Evolutionary conservation across 2,888 invertebrate genomes (phyloP).

Genomic region (Leptinotarsa peninsularis): DNA sequence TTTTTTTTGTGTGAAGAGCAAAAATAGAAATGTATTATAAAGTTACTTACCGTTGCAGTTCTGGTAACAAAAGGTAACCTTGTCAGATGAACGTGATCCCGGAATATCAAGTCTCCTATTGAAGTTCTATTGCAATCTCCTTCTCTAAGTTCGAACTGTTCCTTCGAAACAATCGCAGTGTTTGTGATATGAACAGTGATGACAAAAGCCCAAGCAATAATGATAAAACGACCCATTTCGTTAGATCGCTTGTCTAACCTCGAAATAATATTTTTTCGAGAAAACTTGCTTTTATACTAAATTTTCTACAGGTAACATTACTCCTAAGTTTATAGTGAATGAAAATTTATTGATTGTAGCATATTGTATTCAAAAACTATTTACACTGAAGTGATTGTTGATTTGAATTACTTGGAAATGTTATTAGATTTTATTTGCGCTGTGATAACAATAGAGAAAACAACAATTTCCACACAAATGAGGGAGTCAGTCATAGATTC

Average conservation of each 20-base stretch:
- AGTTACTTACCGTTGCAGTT: slow-evolving; percentile 30
- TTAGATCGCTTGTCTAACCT: background rate
- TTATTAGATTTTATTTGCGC: no score
- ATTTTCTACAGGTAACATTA: background rate
- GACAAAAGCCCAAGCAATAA: background rate
- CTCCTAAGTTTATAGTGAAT: background rate
- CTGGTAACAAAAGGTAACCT: slow-evolving; percentile 28
- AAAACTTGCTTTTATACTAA: background rate
- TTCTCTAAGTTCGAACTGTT: slow-evolving; percentile 32
- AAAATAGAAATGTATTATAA: background rate
- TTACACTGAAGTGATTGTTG: background rate
- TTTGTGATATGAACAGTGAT: slow-evolving; percentile 3
- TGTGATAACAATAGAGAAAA: no score
- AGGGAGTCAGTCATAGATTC: no score
- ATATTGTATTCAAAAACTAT: slow-evolving; percentile 2
- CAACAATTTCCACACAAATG: no score
- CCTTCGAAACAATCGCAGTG: background rate
- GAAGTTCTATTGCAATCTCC: slow-evolving; percentile 33
- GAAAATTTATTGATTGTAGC: background rate
- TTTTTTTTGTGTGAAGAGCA: background rate
- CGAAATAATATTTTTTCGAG: background rate
- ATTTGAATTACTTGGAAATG: background rate
- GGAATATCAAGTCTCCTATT: slow-evolving; percentile 29
- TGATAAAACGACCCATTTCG: background rate
- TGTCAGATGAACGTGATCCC: slow-evolving; percentile 33